Evolutionary conservation across 2,113 vertebrate species (phyloP).

Genomic region (Eupsittula cactorum): DNA sequence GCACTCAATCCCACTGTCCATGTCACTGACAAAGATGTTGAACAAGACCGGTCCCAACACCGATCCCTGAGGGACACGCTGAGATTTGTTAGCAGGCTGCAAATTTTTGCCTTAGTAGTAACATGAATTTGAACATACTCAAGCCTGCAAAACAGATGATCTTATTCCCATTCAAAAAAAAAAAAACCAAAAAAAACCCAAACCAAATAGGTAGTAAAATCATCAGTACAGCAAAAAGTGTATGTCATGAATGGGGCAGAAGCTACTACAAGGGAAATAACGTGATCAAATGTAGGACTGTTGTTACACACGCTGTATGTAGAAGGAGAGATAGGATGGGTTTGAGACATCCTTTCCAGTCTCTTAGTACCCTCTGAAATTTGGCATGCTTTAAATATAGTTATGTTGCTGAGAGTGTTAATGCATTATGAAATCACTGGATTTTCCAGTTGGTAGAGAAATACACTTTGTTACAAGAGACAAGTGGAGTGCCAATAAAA

Average conservation of each 20-base stretch:
- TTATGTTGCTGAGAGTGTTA: background rate
- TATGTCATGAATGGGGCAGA: background rate
- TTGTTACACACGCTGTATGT: background rate
- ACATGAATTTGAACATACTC: background rate
- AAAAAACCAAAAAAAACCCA: background rate
- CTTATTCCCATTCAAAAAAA: background rate
- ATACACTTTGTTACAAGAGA: background rate
- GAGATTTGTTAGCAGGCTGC: background rate
- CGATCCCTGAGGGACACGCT: background rate
- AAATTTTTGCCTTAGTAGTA: background rate
- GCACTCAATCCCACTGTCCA: too few species aligned
- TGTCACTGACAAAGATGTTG: too few species aligned
- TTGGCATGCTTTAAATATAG: background rate
- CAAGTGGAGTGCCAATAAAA: background rate
- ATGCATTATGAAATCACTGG: background rate
- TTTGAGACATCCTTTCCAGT: background rate
- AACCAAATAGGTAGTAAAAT: background rate
- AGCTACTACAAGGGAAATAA: background rate
- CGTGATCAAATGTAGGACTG: background rate
- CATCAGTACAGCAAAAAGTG: background rate
- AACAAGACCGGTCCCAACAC: too few species aligned
- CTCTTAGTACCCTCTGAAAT: background rate
- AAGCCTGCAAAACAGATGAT: background rate
- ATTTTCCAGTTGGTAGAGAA: background rate
- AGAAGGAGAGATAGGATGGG: background rate